These are phyloP conservation scores for Tribolium freemani DNA, from an alignment of 2,888 invertebrate species.

Conservation along the genomic window DNA sequence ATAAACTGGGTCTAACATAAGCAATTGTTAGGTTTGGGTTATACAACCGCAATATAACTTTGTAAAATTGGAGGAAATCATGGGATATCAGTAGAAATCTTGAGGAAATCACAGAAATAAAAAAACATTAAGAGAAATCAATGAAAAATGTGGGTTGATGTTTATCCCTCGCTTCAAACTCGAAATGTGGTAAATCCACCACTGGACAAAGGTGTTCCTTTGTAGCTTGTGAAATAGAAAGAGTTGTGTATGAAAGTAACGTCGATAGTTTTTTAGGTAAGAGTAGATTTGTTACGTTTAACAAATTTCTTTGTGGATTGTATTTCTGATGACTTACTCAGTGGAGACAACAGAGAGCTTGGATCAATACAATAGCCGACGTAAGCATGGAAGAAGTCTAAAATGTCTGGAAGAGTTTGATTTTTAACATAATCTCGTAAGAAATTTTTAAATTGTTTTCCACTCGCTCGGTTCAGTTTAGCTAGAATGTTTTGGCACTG, in stretches of 20 bases:
- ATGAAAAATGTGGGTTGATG: too few relatives aligned
- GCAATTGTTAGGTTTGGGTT: too few relatives aligned
- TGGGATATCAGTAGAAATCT: too few relatives aligned
- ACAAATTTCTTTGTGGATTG: neutral
- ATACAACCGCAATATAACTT: too few relatives aligned
- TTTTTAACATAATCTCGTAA: slow-evolving; percentile 82
- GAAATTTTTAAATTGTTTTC: slow-evolving; percentile 76
- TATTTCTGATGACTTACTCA: slow-evolving; percentile 78
- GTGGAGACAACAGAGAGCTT: slow-evolving; percentile 84
- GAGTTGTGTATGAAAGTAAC: neutral
- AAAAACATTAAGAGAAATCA: too few relatives aligned
- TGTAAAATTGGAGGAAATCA: too few relatives aligned
- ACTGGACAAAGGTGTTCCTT: slow-evolving; percentile 26
- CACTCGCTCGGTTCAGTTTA: slow-evolving; percentile 80
- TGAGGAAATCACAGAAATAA: too few relatives aligned
- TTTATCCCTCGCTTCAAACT: too few relatives aligned
- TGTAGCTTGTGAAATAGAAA: neutral
- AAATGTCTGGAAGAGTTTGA: slow-evolving; percentile 83
- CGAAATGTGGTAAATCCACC: too few relatives aligned
- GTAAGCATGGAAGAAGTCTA: slow-evolving; percentile 96
- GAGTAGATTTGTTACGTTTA: neutral
- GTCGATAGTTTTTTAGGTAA: neutral
- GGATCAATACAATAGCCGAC: slow-evolving; percentile 97
- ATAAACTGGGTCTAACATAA: too few relatives aligned
- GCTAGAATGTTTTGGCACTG: slow-evolving; percentile 86